Evolutionary conservation across 2,797 vertebrate species (phyloP), one percentile per base, ranked within the genome.

Genomic region (Typhlichthys subterraneus): DNA sequence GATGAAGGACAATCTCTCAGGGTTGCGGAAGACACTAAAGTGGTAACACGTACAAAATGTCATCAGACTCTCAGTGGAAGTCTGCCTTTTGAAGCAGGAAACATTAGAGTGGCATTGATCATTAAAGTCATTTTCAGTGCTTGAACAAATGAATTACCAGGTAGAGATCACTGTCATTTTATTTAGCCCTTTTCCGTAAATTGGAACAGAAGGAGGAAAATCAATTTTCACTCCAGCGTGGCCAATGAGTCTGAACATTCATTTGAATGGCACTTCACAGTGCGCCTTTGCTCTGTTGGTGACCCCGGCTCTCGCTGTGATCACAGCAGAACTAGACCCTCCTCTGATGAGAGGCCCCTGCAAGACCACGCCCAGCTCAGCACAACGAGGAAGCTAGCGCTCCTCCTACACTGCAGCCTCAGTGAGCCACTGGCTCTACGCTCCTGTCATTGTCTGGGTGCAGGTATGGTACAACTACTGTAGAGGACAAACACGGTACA

Each of bases 81-180:
- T 69, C 62, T 29, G 70, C 50, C 69, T 69, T 70, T 84, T 87
- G 85, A 80, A 73, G 68, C 63, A 67, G 50, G 53, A 72, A 75
- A 85, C 83, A 81, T 75, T 79, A 83, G 73, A 78, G 73, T 50
- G 66, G 45, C 69, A 85, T 65, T 73, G 79, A 87, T 88, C 79
- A 59, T 82, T 80, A 82, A 76, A 82, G 79, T 84, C 42, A 65
- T 82, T 84, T 63, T 52, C 51, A 58, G 38, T 72, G 61, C 79
- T 72, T 74, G 80, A 65, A 72, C 72, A 77, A 75, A 76, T 74
- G 52, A 84, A 84, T 81, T 68, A 80, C 68, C 66, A 73, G 75
- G 49, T 53, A n/a, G 54, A 75, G 70, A 84, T 67, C 73, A 84
- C 53, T 80, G 68, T 75, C 61, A 70, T 82, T 87, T 80, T 77